Conservation (phyloP, 2,888 invertebrate genomes). For the Tryphoninae sp. region DNA sequence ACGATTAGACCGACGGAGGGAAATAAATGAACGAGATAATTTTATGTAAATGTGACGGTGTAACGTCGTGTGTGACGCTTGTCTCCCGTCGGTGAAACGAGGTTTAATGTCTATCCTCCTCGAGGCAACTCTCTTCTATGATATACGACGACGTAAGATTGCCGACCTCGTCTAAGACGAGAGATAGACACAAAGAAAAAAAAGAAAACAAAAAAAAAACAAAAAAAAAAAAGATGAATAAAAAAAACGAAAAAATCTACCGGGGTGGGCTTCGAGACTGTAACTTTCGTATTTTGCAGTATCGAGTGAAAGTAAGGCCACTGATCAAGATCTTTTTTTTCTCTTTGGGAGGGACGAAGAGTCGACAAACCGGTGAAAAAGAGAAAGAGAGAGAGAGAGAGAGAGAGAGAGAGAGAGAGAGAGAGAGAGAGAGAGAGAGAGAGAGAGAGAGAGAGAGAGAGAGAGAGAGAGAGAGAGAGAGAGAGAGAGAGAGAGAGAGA, state of each 20-base stretch:
- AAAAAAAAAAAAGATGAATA: background rate
- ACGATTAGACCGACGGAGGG: constrained; percentile 18
- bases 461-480: too few species aligned
- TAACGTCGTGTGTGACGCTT: background rate
- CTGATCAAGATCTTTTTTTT: constrained; percentile 39
- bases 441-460: too few species aligned
- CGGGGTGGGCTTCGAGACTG: constrained; percentile 42
- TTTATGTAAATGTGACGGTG: constrained; percentile 10
- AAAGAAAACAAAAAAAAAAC: constrained; percentile 2
- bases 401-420: too few species aligned
- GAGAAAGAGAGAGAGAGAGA: constrained; percentile 18
- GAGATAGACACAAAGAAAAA: constrained; percentile 32
- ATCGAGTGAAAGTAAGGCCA: constrained; percentile 59
- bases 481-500: constrained; percentile 4
- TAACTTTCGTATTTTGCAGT: constrained; percentile 51
- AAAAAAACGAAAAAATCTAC: background rate
- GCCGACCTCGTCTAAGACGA: constrained; percentile 42
- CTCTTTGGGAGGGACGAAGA: constrained; percentile 5
- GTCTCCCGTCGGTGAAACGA: constrained; percentile 8
- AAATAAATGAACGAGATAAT: constrained; percentile 34
- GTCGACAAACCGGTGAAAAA: background rate
- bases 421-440: too few species aligned
- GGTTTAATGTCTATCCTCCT: constrained; percentile 4
- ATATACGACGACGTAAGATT: constrained; percentile 33
- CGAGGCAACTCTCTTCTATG: constrained; percentile 7